phyloP scores from a whole-genome alignment of 2,888 invertebrate species.

The Dynastes tityus region DNA sequence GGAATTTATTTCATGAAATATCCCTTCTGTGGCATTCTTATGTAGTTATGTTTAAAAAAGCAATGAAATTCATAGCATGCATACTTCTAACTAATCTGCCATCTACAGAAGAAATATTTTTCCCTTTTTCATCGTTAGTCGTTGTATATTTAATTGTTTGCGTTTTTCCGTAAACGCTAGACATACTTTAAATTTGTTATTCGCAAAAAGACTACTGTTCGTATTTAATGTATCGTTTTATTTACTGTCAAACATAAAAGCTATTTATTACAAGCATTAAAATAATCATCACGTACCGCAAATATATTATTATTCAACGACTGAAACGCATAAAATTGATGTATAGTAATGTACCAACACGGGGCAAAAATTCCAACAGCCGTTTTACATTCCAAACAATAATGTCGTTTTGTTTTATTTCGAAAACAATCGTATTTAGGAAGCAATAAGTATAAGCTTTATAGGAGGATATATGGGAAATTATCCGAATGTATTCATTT shows the following conservation, averaged over 20 bases:
- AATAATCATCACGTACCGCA: conserved; percentile 48
- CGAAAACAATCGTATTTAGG: conserved; percentile 28
- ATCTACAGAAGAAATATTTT: conserved; percentile 4
- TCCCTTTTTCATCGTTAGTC: background rate
- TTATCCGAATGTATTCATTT: background rate
- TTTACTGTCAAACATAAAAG: conserved; percentile 48
- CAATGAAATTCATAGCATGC: background rate
- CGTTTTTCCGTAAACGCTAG: background rate
- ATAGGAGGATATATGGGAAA: background rate
- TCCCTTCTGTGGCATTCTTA: too few species aligned
- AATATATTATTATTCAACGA: conserved; percentile 49
- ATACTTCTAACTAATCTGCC: background rate
- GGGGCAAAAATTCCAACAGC: conserved; percentile 40
- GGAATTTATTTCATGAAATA: too few species aligned
- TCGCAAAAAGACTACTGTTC: conserved; percentile 29
- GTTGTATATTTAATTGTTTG: conserved; percentile 8
- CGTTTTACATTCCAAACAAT: conserved; percentile 39
- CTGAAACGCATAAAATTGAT: conserved; percentile 48
- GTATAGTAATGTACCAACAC: conserved; percentile 44
- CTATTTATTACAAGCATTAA: conserved; percentile 45
- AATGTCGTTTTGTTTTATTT: conserved; percentile 35
- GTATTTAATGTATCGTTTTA: conserved; percentile 43
- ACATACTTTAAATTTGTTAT: conserved; percentile 36
- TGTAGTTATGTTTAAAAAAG: background rate
- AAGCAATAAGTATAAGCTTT: background rate